These are phyloP conservation scores for Brachyhypopomus occidentalis DNA, from an alignment of 2,113 vertebrate species.

Conservation along the genomic window DNA sequence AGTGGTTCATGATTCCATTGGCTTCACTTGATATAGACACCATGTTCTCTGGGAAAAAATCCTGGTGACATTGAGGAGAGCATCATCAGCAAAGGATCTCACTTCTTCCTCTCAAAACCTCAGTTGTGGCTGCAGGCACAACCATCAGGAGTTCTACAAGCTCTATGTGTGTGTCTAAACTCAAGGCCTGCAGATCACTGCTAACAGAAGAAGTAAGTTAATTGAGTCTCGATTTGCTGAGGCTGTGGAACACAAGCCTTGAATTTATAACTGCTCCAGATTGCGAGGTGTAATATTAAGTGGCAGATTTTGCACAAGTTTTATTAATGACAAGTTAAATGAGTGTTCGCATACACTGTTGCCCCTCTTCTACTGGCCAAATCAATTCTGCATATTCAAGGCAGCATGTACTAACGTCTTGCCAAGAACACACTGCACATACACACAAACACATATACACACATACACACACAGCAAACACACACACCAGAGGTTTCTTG, in stretches of 20 bases:
- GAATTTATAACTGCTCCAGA: background rate
- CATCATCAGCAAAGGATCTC: background rate
- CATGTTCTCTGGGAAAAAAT: slow-evolving; percentile 97
- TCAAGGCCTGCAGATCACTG: background rate
- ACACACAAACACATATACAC: slow-evolving; percentile 11
- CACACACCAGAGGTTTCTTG: slow-evolving; percentile 92
- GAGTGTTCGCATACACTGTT: background rate
- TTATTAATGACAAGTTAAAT: slow-evolving; percentile 20
- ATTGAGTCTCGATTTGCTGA: background rate
- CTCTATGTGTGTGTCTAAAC: background rate
- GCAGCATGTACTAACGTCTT: background rate
- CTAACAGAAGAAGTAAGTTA: slow-evolving; percentile 8
- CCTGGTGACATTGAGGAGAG: slow-evolving; percentile 71
- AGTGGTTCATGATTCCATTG: slow-evolving; percentile 80
- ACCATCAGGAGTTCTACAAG: background rate
- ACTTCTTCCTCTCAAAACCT: no score
- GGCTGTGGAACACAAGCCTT: background rate
- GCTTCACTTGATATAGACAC: slow-evolving; percentile 88
- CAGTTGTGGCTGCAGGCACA: background rate
- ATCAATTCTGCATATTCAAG: slow-evolving; percentile 31
- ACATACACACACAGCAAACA: slow-evolving; percentile 7
- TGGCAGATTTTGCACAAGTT: background rate
- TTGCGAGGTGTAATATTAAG: background rate
- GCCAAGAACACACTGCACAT: background rate
- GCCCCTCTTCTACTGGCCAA: background rate